These are phyloP conservation scores for Pentalonia nigronervosa DNA, from an alignment of 1,140 invertebrate species.

Conservation along the genomic window DNA sequence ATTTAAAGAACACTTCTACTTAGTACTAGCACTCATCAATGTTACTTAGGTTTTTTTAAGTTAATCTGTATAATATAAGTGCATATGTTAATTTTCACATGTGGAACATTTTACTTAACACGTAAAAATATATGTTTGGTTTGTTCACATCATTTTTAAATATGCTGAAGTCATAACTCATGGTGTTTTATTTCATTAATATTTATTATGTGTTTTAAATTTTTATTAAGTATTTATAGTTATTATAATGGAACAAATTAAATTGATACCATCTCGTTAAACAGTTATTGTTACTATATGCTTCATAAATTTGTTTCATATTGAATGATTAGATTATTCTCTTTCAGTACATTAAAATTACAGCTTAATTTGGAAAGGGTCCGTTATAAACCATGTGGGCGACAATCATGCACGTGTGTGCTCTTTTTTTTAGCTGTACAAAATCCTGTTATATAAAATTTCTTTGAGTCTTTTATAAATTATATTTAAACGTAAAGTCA, in stretches of 20 bases:
- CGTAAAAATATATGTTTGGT: neutral
- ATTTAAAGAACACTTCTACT: neutral
- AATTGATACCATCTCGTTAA: neutral
- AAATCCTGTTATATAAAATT: slow-evolving; percentile 15
- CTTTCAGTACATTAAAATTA: slow-evolving; percentile 13
- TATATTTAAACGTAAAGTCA: neutral
- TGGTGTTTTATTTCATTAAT: neutral
- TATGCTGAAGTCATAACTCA: neutral
- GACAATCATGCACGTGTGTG: slow-evolving; percentile 42
- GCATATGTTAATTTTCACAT: neutral
- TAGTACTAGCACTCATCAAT: slow-evolving; percentile 10
- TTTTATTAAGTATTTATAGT: neutral
- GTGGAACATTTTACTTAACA: neutral
- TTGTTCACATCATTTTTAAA: neutral
- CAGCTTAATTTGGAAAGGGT: slow-evolving; percentile 36
- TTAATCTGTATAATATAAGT: neutral
- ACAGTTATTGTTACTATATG: neutral
- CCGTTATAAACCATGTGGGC: slow-evolving; percentile 46
- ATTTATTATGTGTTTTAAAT: slow-evolving; percentile 21
- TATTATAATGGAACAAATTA: neutral
- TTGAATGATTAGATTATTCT: slow-evolving; percentile 22
- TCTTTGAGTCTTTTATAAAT: neutral
- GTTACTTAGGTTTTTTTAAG: neutral
- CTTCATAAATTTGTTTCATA: neutral
- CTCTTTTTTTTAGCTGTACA: slow-evolving; percentile 1